Base-by-base conservation (phyloP, 2,797 vertebrate species). In the Aphelocoma californica region DNA sequence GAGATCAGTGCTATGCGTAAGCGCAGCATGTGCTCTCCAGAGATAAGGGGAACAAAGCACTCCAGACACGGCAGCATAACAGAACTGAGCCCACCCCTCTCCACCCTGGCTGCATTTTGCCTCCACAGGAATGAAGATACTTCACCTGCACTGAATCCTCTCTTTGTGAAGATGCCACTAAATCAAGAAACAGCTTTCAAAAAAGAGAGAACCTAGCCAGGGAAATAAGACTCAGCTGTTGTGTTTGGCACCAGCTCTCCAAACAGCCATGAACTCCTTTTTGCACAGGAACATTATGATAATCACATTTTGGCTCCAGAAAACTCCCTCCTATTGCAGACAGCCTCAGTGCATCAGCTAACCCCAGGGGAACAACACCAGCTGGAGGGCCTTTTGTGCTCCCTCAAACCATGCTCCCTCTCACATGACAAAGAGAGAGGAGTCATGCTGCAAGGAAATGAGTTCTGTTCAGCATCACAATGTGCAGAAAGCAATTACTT, bases 21-120 rank as follows among this genome's bases (percentile, higher is more conserved):
- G 57, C 0, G 50, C 34, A 89, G 48, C 53, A 25, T 9, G 50
- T 75, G 86, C 50, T 86, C 42, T 60, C 50, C n/a, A 60, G 31
- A 91, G 90, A 84, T 88, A 92, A 79, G 9, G 28, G 57, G 48
- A 90, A 77, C 25, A 64, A 69, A 58, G 75, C 0, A 0, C 42
- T 77, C 25, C 57, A 89, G 67, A 73, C 14, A 29, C 0, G 0
- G 18, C 51, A 70, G 20, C 0, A 0, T 7, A 28, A 69, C 71
- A 81, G 69, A 82, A 34, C 10, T 53, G 42, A 95, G 80, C 42
- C 77, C 73, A 66, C 23, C 36, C 12, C 31, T 73, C 23, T 20
- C 51, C 54, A 81, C 10, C 13, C 25, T 7, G 18, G 14, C 25
- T 50, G 24, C 32, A 34, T 56, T 88, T 53, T 90, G 67, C 45